phyloP scores from a whole-genome alignment of 2,888 invertebrate species.

The Drosophila anomelani region DNA sequence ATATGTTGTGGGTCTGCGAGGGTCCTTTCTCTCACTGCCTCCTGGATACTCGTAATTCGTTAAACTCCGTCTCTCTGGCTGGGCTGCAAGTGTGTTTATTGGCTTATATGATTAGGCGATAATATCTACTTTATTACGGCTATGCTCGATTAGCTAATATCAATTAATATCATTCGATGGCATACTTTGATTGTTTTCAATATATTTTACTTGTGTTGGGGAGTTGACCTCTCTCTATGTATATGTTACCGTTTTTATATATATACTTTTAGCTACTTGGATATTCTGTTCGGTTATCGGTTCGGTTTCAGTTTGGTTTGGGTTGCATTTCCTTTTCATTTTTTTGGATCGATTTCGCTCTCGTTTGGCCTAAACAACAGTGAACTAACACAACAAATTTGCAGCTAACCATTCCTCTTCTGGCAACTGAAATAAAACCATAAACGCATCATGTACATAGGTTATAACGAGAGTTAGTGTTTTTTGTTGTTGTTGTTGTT shows the following conservation, averaged over 20 bases:
- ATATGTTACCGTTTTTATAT: constrained; percentile 45
- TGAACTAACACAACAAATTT: constrained; percentile 91
- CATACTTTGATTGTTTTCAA: constrained; percentile 76
- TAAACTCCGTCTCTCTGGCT: constrained; percentile 33
- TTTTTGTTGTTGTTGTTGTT: background rate
- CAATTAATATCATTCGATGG: constrained; percentile 79
- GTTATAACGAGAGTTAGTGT: constrained; percentile 16
- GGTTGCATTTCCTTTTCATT: constrained; percentile 24
- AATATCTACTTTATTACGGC: constrained; percentile 56
- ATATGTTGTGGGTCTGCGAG: constrained; percentile 9
- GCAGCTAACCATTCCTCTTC: constrained; percentile 96
- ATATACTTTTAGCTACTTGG: constrained; percentile 35
- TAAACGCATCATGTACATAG: constrained; percentile 51
- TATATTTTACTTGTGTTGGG: constrained; percentile 50
- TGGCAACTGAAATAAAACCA: constrained; percentile 88
- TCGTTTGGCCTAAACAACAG: constrained; percentile 53
- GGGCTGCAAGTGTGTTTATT: constrained; percentile 40
- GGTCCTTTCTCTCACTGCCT: constrained; percentile 13
- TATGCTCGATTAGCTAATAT: constrained; percentile 66
- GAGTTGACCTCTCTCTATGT: constrained; percentile 43
- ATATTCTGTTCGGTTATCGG: constrained; percentile 40
- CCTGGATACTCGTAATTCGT: constrained; percentile 25
- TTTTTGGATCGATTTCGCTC: constrained; percentile 23
- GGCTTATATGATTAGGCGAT: constrained; percentile 49
- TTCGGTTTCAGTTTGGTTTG: constrained; percentile 31